phyloP scores from a whole-genome alignment of 2,113 vertebrate species.

The Rallus limicola region DNA sequence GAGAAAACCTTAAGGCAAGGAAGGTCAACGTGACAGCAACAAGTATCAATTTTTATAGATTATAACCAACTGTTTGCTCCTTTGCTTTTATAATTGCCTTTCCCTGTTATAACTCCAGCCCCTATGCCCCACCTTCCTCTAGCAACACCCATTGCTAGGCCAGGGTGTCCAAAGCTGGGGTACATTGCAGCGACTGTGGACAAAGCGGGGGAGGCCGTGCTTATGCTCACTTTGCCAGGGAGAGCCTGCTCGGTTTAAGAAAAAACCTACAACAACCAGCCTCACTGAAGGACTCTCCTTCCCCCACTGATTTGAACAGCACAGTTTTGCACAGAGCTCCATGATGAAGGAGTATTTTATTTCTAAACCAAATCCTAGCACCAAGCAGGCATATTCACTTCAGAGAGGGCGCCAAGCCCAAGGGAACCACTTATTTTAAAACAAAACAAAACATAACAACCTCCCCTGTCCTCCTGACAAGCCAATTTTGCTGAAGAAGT shows the following conservation, averaged over 20 bases:
- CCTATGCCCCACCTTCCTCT: background rate
- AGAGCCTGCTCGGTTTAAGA: background rate
- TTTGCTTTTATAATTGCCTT: background rate
- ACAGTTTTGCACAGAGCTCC: background rate
- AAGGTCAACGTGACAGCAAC: background rate
- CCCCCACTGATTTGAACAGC: background rate
- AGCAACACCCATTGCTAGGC: background rate
- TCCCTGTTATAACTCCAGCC: background rate
- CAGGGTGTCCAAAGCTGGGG: background rate
- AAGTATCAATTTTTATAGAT: background rate
- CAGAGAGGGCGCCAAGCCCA: background rate
- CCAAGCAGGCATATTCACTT: background rate
- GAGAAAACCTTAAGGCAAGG: conserved; percentile 41
- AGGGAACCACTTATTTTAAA: background rate
- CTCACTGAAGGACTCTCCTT: background rate
- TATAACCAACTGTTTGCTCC: background rate
- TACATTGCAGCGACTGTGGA: background rate
- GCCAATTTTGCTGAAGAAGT: background rate
- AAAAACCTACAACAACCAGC: background rate
- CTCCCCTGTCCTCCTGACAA: background rate
- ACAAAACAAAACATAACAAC: background rate
- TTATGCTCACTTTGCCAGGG: background rate
- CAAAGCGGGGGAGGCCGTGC: background rate
- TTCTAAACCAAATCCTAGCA: background rate
- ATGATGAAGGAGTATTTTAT: background rate